Conservation (phyloP, 2,797 vertebrate species). For the Cuculus canorus region DNA sequence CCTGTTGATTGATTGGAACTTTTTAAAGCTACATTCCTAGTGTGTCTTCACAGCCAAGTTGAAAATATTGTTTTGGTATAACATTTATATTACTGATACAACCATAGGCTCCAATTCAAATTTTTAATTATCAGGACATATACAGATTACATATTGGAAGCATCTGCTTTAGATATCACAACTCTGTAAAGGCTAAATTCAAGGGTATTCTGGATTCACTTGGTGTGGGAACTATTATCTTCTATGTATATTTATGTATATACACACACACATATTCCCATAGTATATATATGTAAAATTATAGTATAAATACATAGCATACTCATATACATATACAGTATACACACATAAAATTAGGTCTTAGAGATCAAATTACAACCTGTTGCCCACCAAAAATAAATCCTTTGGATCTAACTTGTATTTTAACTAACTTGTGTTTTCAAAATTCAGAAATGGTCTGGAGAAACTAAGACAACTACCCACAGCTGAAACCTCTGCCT, state of each 20-base stretch:
- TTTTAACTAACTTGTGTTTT: not conserved
- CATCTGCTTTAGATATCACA: not conserved
- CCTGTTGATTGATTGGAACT: not conserved
- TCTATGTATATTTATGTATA: not conserved
- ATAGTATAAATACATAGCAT: too few species aligned
- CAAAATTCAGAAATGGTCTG: not conserved
- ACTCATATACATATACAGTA: not conserved
- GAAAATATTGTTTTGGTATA: not conserved
- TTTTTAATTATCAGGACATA: not conserved
- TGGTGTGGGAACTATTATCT: not conserved
- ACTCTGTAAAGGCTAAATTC: not conserved
- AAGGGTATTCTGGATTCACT: not conserved
- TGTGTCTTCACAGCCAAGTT: not conserved
- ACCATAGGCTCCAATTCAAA: not conserved
- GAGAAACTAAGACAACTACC: not conserved
- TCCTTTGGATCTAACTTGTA: not conserved
- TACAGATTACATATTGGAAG: not conserved
- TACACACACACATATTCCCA: fast-evolving
- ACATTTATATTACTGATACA: not conserved
- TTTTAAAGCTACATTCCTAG: not conserved
- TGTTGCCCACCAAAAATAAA: not conserved
- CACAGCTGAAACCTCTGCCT: not conserved
- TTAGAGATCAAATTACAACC: not conserved
- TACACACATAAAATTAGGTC: not conserved
- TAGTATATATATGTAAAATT: not conserved